phyloP scores from a whole-genome alignment of 2,888 invertebrate species.

The Drosophila flavopinicola region DNA sequence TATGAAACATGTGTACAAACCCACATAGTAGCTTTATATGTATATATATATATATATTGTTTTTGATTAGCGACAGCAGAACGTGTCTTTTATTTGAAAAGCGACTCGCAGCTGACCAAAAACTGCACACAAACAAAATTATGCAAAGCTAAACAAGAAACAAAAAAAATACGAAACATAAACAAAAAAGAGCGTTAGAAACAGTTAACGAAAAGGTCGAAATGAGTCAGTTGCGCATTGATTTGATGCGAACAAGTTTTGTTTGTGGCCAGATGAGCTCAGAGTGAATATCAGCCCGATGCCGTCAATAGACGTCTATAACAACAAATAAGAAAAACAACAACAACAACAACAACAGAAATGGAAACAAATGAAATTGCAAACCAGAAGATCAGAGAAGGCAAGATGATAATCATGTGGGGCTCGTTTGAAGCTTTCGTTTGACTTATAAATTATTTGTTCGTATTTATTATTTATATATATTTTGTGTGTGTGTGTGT shows the following conservation, averaged over 20 bases:
- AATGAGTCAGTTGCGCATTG: constrained; percentile 39
- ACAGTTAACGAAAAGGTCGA: constrained; percentile 31
- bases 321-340: constrained; percentile 26
- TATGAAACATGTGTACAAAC: constrained; percentile 9
- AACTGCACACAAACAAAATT: constrained; percentile 47
- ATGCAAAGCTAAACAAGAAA: constrained; percentile 42
- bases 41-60: too few relatives aligned
- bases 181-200: constrained; percentile 25
- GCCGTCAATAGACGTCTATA: constrained; percentile 61
- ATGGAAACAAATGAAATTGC: constrained; percentile 24
- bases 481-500: constrained; percentile 1
- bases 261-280: constrained; percentile 61
- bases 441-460: constrained; percentile 33
- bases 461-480: constrained; percentile 16
- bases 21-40: constrained; percentile 12
- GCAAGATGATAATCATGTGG: constrained; percentile 4
- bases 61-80: constrained; percentile 37
- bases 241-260: constrained; percentile 45
- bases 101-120: constrained; percentile 13
- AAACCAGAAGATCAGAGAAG: constrained; percentile 5
- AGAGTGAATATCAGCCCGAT: constrained; percentile 35
- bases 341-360: constrained; percentile 16
- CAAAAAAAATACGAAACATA: constrained; percentile 14
- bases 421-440: constrained; percentile 8
- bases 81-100: constrained; percentile 46